Evolutionary conservation across 2,888 invertebrate genomes (phyloP).

Genomic region (Electrophaes corylata): DNA sequence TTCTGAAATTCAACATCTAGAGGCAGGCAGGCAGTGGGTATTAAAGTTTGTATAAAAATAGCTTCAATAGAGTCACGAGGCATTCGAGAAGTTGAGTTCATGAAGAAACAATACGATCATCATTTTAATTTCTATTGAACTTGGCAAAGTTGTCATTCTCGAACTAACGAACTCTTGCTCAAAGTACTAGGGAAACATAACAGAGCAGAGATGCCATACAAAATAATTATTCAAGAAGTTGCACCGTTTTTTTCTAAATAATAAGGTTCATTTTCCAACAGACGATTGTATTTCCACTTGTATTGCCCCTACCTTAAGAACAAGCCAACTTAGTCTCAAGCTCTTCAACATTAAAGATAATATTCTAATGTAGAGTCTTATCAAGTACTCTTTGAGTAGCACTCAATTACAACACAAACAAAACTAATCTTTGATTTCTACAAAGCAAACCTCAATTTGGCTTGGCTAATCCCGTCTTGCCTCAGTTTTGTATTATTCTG

Average conservation of each 20-base stretch:
- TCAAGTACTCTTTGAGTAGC: conserved; percentile 8
- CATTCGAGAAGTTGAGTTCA: too few relatives aligned
- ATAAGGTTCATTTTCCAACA: conserved; percentile 13
- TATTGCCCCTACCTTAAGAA: neutral
- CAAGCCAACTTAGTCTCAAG: conserved; percentile 5
- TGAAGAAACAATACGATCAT: neutral
- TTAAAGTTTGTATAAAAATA: too few relatives aligned
- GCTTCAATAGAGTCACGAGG: too few relatives aligned
- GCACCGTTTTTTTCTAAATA: neutral
- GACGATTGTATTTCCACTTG: neutral
- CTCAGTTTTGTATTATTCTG: conserved; percentile 7
- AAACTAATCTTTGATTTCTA: conserved; percentile 25
- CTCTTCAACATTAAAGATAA: rapidly evolving
- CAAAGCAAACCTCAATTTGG: conserved; percentile 24
- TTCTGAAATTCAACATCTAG: too few relatives aligned
- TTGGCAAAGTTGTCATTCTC: conserved; percentile 28
- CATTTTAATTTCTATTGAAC: conserved; percentile 8
- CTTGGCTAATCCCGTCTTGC: conserved; percentile 25
- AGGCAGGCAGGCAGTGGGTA: too few relatives aligned
- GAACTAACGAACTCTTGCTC: conserved; percentile 37
- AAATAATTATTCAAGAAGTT: conserved; percentile 6
- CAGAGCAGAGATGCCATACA: conserved; percentile 5
- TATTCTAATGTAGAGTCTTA: conserved; percentile 10
- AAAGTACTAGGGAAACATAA: conserved; percentile 35
- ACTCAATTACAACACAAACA: conserved; percentile 25